phyloP scores from a whole-genome alignment of 2,113 vertebrate species.

The Pseudopodoces humilis region DNA sequence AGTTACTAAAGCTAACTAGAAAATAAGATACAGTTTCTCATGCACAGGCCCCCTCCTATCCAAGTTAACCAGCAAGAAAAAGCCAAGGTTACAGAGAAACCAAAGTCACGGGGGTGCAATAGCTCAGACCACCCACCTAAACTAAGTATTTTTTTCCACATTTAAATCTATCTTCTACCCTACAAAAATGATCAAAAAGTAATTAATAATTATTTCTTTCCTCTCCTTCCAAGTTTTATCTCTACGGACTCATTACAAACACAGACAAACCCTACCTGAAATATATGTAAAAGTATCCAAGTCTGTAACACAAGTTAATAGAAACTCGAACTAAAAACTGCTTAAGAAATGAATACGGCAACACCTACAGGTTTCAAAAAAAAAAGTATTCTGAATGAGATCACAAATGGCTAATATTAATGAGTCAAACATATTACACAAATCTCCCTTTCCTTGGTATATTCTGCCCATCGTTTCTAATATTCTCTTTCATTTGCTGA shows the following conservation, averaged over 20 bases:
- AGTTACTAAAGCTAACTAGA: not conserved
- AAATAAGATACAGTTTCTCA: not conserved
- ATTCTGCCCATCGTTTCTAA: too few species aligned
- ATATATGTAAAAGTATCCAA: not conserved
- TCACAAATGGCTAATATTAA: not conserved
- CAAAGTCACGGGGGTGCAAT: not conserved
- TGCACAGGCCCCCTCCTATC: rapidly evolving
- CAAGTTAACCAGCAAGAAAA: not conserved
- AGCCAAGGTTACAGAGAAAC: not conserved
- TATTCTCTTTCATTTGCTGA: not conserved
- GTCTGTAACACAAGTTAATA: not conserved
- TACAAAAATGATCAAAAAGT: not conserved
- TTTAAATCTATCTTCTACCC: not conserved
- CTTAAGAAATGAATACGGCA: not conserved
- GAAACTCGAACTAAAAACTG: not conserved
- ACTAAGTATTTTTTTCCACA: not conserved
- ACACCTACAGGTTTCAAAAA: not conserved
- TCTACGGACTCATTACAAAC: not conserved
- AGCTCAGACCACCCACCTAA: not conserved
- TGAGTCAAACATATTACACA: not conserved
- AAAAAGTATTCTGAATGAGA: not conserved
- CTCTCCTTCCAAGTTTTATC: not conserved
- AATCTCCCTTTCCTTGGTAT: not conserved
- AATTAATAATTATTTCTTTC: not conserved
- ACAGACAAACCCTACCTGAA: not conserved